A percentile compares a stretch with the other conserved stretches of the same genome.
phyloP scores from a whole-genome alignment of 2,888 invertebrate genomes.

The Apoda limacodes region DNA sequence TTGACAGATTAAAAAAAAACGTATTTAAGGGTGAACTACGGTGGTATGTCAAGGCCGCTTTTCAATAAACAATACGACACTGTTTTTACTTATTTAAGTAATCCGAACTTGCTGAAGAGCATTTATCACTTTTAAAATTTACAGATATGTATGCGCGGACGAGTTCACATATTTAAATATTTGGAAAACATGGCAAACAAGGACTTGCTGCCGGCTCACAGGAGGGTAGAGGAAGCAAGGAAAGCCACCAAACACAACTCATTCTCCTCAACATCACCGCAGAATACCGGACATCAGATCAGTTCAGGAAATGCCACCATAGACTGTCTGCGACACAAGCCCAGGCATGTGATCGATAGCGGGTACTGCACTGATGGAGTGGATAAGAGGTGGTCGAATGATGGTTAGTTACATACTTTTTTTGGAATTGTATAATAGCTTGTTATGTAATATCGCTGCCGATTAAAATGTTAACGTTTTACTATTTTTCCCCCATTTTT shows the following conservation, averaged over 20 bases:
- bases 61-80: too few relatives aligned
- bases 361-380: slow-evolving; percentile 90
- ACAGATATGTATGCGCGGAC: slow-evolving; percentile 90
- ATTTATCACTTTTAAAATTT: too few relatives aligned
- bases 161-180: slow-evolving; percentile 95
- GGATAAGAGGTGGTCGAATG: slow-evolving; percentile 88
- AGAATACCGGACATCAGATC: slow-evolving; percentile 41
- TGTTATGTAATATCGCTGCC: too few relatives aligned
- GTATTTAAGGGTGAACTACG: too few relatives aligned
- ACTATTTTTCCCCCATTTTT: too few relatives aligned
- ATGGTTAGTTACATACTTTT: slow-evolving; percentile 65
- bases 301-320: slow-evolving; percentile 59
- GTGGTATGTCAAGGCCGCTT: too few relatives aligned
- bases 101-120: too few relatives aligned
- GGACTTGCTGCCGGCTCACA: slow-evolving; percentile 58
- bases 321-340: slow-evolving; percentile 59
- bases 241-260: slow-evolving; percentile 54
- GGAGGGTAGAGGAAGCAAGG: slow-evolving; percentile 62
- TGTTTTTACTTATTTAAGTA: too few relatives aligned
- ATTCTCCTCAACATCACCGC: slow-evolving; percentile 43
- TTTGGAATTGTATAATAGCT: neutral
- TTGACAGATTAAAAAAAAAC: too few relatives aligned
- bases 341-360: slow-evolving; percentile 84
- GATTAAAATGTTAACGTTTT: too few relatives aligned
- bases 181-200: slow-evolving; percentile 89